Evolutionary conservation across 2,888 invertebrate species (phyloP), one percentile per base, ranked within the genome.

Genomic region (Trisateles emortualis): DNA sequence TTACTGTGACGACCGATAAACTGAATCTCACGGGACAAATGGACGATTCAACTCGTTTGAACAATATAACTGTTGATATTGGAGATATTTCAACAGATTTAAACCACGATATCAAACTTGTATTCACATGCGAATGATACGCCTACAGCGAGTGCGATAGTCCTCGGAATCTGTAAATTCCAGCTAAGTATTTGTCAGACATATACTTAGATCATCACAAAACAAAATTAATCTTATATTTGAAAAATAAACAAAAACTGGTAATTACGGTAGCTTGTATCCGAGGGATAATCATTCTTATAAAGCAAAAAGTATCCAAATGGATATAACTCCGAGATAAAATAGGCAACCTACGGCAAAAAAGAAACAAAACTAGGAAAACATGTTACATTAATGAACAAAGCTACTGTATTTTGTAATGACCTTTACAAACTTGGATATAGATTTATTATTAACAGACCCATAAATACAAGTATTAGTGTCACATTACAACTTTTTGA

Each of bases 1-100:
- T 80, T 81, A 76, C 63, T 64, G 58, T 60, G 68, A 72, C 64
- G 68, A 63, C 59, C 71, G 51, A 74, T 72, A 68, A 73, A 74
- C 62, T 61, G 59, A 71, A 68, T 73, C 71, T 68, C 67, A 65
- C 63, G 58, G 60, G 57, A 70, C 62, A 66, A 71, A 68, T 59
- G 47, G 46, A 17, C 54, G 50, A 60, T 59, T 52, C 41, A 61
- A 55, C 47, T 61, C 42, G 47, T 59, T 62, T 49, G 39, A 51
- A 57, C 43, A 49, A 42, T 39, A 43, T 44, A 57, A 47, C 47
- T 35, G 48, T 58, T 55, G 72, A 41, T 55, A 46, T 41, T 47
- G 47, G 48, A 52, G 5, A 42, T 49, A 26, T 61, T 47, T 53
- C 29, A 46, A 35, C 19, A 35, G 29, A 48, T 44, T 53, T 26